These are phyloP conservation scores for Drosophila tristis DNA, from an alignment of 1,140 invertebrate genomes.

Conservation along the genomic window DNA sequence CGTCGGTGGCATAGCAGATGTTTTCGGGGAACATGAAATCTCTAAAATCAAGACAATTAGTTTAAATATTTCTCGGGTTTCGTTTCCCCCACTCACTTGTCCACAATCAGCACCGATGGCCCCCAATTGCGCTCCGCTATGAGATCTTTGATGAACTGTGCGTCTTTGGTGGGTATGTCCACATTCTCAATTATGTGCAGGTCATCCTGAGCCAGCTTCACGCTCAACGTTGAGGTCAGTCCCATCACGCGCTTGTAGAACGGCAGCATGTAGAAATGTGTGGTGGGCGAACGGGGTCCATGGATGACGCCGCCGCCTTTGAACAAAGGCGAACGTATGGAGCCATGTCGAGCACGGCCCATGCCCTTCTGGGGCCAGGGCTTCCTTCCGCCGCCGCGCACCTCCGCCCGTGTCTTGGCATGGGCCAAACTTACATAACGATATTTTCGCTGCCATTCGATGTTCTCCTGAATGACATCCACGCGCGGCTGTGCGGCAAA, in stretches of 20 bases:
- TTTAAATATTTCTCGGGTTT: background rate
- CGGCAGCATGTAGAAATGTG: conserved; percentile 97
- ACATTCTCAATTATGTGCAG: conserved; percentile 95
- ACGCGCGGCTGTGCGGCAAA: conserved; percentile 93
- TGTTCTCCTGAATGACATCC: conserved; percentile 95
- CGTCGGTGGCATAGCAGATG: conserved; percentile 91
- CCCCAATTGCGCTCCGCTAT: conserved; percentile 96
- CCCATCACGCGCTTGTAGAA: conserved; percentile 90
- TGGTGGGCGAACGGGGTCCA: conserved; percentile 94
- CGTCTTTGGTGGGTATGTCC: conserved; percentile 93
- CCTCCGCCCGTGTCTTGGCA: conserved; percentile 91
- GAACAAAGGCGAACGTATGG: conserved; percentile 94
- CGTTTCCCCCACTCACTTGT: conserved; percentile 88
- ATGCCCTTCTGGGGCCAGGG: conserved; percentile 98
- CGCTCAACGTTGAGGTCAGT: conserved; percentile 92
- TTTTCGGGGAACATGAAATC: conserved; percentile 94
- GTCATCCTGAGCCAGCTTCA: conserved; percentile 98
- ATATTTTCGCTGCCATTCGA: conserved; percentile 95
- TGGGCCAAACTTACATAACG: conserved; percentile 91
- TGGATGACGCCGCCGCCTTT: conserved; percentile 92
- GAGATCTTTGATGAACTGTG: conserved; percentile 91
- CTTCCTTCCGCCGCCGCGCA: conserved; percentile 94
- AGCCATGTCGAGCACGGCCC: conserved; percentile 95
- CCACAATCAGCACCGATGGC: conserved; percentile 96
- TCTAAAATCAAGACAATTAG: conserved; percentile 84